Evolutionary conservation across 2,888 invertebrate genomes (phyloP), one percentile per base, ranked within the genome.

Genomic region (Cerastis leucographa): DNA sequence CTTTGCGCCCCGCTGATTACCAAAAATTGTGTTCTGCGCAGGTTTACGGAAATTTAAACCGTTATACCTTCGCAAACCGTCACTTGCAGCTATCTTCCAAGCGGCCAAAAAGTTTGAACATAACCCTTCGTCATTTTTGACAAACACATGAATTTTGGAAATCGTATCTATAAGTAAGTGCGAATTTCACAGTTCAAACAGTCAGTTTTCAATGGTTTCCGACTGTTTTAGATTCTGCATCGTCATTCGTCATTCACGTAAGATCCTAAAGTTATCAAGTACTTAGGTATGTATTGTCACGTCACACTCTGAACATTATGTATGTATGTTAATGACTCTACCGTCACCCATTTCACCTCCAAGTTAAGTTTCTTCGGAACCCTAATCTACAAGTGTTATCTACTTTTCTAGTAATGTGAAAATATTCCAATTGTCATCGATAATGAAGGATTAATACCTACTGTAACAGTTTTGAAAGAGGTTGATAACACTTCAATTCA

Each of bases 401-500:
- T 59, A 74, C 40, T 54, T 62, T 82, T 75, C 29, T 42, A 68
- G 29, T 68, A 76, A 54, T 11, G 54, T n/a, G 54, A 54, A 78
- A 81, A 72, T 71, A 71, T 59, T 76, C 42, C 59, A 59, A 66
- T 76, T 77, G 71, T 73, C 61, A 49, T 66, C 29, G 62, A 62
- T 73, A 76, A 17, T 59, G n/a, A 25, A 66, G 51, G 56, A 56
- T 61, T 69, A 29, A 49, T n/a, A 54, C 67, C 66, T 69, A 67
- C 44, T 69, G 69, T 70, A 71, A 65, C 56, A 79, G 42, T 82
- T 85, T 65, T 40, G 29, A 79, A 73, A 51, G 66, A 87, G 72
- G 71, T 78, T 76, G 76, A 77, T 80, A 71, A 76, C 74, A 74
- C 56, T 65, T 74, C 51, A 65, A 71, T 80, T 81, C 78, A 75